These are phyloP conservation scores for Sebastes nivosus DNA, from an alignment of 2,797 vertebrate species.

Conservation along the genomic window DNA sequence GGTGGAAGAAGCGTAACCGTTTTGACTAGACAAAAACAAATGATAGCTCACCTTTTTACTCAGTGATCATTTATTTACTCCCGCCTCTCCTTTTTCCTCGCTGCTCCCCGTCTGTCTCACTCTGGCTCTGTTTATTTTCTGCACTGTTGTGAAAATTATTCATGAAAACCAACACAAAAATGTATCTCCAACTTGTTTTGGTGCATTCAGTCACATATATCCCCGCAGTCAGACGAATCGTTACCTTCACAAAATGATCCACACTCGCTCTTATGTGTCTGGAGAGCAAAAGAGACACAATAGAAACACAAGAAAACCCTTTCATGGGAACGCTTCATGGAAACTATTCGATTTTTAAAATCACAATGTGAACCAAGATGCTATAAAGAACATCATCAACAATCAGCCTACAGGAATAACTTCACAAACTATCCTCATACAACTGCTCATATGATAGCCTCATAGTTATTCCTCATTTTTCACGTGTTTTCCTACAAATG, in stretches of 20 bases:
- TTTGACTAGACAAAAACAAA: not conserved
- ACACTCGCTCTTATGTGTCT: not conserved
- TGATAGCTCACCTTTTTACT: not conserved
- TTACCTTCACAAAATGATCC: slow-evolving; percentile 1
- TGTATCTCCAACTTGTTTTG: not conserved
- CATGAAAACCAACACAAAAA: slow-evolving; percentile 31
- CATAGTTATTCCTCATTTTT: no score
- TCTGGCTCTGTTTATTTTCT: slow-evolving; percentile 15
- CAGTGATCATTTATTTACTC: not conserved
- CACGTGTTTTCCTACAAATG: accelerated
- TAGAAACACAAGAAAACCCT: not conserved
- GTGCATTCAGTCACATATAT: slow-evolving; percentile 8
- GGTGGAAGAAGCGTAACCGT: not conserved
- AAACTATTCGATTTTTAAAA: not conserved
- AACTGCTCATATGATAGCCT: no score
- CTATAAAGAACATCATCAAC: slow-evolving; percentile 1
- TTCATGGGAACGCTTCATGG: not conserved
- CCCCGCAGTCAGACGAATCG: not conserved
- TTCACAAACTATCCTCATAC: not conserved
- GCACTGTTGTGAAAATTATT: slow-evolving; percentile 25
- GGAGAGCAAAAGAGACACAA: not conserved
- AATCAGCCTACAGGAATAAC: not conserved
- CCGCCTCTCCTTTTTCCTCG: not conserved
- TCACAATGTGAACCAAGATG: not conserved
- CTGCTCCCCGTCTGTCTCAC: not conserved